A percentile compares a stretch with the other conserved stretches of the same genome.
These are phyloP conservation scores for Drosophila tristis DNA, from an alignment of 1,140 invertebrate species.

Conservation along the genomic window DNA sequence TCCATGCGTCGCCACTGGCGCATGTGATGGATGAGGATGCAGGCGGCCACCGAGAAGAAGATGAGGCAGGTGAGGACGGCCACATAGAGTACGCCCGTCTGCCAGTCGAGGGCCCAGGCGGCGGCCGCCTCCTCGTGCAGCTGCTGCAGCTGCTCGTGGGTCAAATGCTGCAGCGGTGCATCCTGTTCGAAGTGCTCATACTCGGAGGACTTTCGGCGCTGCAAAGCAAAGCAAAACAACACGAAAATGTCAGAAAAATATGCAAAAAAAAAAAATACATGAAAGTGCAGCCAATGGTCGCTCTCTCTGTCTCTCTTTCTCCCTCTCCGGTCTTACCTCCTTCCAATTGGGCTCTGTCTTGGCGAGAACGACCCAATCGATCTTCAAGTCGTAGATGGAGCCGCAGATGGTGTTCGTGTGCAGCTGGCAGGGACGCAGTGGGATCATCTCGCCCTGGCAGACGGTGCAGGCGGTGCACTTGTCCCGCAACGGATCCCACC, in stretches of 20 bases:
- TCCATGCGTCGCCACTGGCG: slow-evolving; percentile 87
- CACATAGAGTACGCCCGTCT: slow-evolving; percentile 86
- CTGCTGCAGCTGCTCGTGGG: slow-evolving; percentile 77
- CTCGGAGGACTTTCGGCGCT: slow-evolving; percentile 80
- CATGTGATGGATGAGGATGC: slow-evolving; percentile 87
- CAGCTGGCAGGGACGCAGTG: slow-evolving; percentile 78
- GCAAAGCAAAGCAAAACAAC: neutral
- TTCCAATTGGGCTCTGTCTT: slow-evolving; percentile 83
- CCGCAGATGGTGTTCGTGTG: slow-evolving; percentile 81
- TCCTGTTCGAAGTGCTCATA: slow-evolving; percentile 68
- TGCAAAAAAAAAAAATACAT: too few relatives aligned
- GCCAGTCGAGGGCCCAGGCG: slow-evolving; percentile 85
- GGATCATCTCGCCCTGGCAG: slow-evolving; percentile 78
- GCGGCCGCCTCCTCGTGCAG: slow-evolving; percentile 74
- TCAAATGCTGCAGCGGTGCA: slow-evolving; percentile 67
- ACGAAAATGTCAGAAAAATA: neutral
- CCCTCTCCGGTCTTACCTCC: slow-evolving; percentile 65
- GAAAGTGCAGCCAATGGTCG: too few relatives aligned
- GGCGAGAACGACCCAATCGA: slow-evolving; percentile 79
- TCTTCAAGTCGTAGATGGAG: slow-evolving; percentile 79
- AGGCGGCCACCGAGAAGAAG: slow-evolving; percentile 87
- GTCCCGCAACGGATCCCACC: slow-evolving; percentile 77
- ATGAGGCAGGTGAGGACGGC: slow-evolving; percentile 87
- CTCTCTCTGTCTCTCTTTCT: neutral
- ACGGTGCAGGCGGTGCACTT: slow-evolving; percentile 76